Evolutionary conservation across 2,113 vertebrate genomes (phyloP).

Genomic region (Polypterus senegalus): DNA sequence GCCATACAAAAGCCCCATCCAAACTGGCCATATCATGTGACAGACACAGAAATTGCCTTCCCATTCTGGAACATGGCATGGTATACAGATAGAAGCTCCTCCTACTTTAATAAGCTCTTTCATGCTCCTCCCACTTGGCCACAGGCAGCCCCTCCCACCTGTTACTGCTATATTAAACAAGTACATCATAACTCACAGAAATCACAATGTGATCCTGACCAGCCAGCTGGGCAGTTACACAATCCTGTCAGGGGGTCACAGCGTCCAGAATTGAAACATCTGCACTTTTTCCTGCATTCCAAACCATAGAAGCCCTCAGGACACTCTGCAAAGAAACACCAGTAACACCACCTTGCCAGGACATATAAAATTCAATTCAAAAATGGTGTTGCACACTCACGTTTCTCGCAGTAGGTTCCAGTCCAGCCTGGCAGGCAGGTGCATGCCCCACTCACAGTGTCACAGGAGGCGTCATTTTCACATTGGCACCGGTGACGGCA

Average conservation of each 20-base stretch:
- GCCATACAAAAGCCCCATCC: no score
- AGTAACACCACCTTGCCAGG: not conserved
- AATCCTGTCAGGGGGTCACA: conserved; percentile 54
- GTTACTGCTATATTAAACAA: no score
- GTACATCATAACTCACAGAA: conserved; percentile 46
- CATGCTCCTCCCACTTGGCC: no score
- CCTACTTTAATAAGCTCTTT: no score
- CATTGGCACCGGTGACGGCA: conserved; percentile 72
- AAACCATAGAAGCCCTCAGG: conserved; percentile 76
- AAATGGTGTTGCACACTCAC: conserved; percentile 38
- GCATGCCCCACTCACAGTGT: conserved; percentile 81
- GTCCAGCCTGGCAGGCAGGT: conserved; percentile 74
- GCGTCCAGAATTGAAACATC: conserved; percentile 56
- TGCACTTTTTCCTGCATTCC: conserved; percentile 67
- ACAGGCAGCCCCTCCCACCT: no score
- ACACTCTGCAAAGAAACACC: conserved; percentile 51
- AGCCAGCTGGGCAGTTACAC: conserved; percentile 64
- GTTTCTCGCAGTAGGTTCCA: conserved; percentile 75
- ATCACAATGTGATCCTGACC: conserved; percentile 56
- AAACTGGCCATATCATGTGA: no score
- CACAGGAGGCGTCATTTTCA: conserved; percentile 66
- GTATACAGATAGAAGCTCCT: no score
- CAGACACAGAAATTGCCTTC: no score
- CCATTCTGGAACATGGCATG: no score
- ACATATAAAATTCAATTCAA: not conserved